Evolutionary conservation across 2,888 invertebrate genomes (phyloP).

Genomic region (Nasonovia ribisnigri): DNA sequence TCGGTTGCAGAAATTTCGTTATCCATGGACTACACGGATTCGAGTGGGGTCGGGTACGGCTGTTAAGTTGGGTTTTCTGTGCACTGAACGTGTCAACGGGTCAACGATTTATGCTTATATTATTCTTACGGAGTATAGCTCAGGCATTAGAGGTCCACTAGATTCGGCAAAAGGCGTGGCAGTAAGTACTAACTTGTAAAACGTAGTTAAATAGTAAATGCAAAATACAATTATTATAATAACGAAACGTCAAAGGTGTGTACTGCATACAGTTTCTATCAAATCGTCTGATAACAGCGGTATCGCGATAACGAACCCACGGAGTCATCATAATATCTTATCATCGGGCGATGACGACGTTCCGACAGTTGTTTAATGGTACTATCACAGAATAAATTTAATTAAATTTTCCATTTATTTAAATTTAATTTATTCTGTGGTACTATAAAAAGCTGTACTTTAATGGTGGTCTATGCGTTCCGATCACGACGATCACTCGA

Average conservation of each 20-base stretch:
- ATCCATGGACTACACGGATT: slow-evolving; percentile 5
- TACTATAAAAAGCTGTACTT: too few relatives aligned
- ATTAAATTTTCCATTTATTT: too few relatives aligned
- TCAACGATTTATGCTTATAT: not conserved
- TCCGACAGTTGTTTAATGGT: too few relatives aligned
- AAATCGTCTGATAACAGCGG: not conserved
- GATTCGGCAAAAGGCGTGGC: not conserved
- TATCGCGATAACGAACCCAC: not conserved
- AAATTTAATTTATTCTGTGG: too few relatives aligned
- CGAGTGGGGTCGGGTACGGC: not conserved
- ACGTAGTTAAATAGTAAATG: not conserved
- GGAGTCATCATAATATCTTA: not conserved
- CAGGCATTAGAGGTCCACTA: not conserved
- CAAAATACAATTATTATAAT: not conserved
- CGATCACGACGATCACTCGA: too few relatives aligned
- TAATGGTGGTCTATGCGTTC: too few relatives aligned
- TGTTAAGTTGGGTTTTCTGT: not conserved
- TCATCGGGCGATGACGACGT: not conserved
- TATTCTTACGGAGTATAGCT: not conserved
- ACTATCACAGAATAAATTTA: too few relatives aligned
- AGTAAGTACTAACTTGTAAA: not conserved
- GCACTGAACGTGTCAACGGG: not conserved
- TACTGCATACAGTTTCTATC: not conserved
- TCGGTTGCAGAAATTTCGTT: not conserved
- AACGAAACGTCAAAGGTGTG: not conserved